Conservation (phyloP, 2,797 vertebrate genomes). For the Sebastes taczanowskii region DNA sequence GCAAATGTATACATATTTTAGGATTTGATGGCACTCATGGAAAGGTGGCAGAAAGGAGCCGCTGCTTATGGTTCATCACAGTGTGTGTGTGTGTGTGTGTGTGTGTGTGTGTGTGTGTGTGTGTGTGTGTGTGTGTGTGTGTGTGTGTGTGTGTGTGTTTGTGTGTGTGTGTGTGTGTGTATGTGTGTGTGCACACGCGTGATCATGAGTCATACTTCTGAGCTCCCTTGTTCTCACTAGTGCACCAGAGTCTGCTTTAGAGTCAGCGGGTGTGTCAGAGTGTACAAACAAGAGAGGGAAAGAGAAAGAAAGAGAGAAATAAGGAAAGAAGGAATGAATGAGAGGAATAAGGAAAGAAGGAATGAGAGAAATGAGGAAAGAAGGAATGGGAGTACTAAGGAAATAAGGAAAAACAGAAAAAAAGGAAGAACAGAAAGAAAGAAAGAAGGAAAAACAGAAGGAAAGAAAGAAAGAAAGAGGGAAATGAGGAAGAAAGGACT, state of each 20-base stretch:
- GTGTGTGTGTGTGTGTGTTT: neutral
- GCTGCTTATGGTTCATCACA: neutral
- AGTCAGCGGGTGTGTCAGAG: neutral
- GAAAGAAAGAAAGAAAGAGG: too few relatives aligned
- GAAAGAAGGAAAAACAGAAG: too few relatives aligned
- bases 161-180: neutral
- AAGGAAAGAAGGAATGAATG: too few relatives aligned
- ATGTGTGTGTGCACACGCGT: neutral
- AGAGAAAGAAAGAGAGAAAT: too few relatives aligned
- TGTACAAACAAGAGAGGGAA: too few relatives aligned
- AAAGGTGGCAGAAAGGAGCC: conserved; percentile 16
- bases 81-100: neutral
- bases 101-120: neutral
- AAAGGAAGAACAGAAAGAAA: too few relatives aligned
- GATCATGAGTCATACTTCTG: conserved; percentile 11
- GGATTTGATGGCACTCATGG: neutral
- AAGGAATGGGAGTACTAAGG: too few relatives aligned
- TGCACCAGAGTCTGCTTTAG: neutral
- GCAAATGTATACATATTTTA: neutral
- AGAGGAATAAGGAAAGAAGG: too few relatives aligned
- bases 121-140: neutral
- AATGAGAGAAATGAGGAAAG: too few relatives aligned
- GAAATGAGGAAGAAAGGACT: too few relatives aligned
- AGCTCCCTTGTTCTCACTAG: conserved; percentile 18
- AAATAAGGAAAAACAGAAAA: too few relatives aligned